These are phyloP conservation scores for Globia sparganii DNA, from an alignment of 2,888 invertebrate species.

Conservation along the genomic window DNA sequence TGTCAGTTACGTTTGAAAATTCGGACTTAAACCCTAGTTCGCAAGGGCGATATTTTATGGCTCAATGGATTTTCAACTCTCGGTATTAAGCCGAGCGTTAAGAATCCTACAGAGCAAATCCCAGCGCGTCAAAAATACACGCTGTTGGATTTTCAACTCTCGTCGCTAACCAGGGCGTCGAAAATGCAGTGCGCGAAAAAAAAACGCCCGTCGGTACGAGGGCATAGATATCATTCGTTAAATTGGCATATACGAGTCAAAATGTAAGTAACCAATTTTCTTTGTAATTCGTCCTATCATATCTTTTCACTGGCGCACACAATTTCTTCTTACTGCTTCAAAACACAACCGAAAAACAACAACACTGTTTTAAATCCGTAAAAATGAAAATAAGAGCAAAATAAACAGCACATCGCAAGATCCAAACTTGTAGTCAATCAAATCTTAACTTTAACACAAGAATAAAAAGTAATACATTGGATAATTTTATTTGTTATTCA, in stretches of 20 bases:
- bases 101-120: background rate
- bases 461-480: constrained; percentile 76
- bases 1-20: background rate
- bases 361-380: background rate
- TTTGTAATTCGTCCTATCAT: background rate
- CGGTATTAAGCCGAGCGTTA: background rate
- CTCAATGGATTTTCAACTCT: background rate
- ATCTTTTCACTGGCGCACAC: background rate
- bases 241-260: constrained; percentile 17
- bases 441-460: constrained; percentile 67
- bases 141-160: background rate
- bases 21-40: background rate
- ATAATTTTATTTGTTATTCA: constrained; percentile 89
- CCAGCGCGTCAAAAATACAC: background rate
- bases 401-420: constrained; percentile 60
- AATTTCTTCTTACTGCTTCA: background rate
- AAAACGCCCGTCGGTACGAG: too few relatives aligned
- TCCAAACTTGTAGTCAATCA: constrained; percentile 57
- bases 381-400: constrained; percentile 57
- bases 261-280: background rate
- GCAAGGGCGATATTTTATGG: background rate
- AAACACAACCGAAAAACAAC: background rate
- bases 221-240: background rate
- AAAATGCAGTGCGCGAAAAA: background rate
- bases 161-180: background rate